These are phyloP conservation scores for Barnardius zonarius DNA, from an alignment of 2,113 vertebrate genomes.

Conservation along the genomic window DNA sequence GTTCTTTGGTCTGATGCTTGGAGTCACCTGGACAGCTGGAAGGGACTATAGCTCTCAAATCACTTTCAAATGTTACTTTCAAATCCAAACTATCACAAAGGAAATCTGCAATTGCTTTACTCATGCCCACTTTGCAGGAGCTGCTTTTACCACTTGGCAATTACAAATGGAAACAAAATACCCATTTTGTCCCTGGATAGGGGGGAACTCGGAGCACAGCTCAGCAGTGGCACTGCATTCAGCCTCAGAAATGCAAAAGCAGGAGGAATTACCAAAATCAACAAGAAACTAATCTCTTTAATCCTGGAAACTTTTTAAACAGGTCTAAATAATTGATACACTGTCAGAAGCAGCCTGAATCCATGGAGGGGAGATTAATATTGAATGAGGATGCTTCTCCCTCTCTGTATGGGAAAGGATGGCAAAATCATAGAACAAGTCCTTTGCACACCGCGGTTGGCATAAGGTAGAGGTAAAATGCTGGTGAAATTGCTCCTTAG, in stretches of 20 bases:
- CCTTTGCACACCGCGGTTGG: not conserved
- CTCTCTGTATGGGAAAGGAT: not conserved
- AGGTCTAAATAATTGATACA: conserved; percentile 64
- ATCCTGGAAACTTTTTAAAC: conserved; percentile 42
- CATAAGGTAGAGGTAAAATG: not conserved
- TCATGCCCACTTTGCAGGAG: not conserved
- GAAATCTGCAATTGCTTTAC: not conserved
- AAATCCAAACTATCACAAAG: not conserved
- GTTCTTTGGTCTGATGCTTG: not conserved
- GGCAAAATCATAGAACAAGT: not conserved
- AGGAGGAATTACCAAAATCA: conserved; percentile 2
- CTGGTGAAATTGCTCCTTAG: not conserved
- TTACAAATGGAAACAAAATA: not conserved
- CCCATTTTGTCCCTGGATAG: not conserved
- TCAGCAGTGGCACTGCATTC: not conserved
- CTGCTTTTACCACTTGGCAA: not conserved
- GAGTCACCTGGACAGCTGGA: not conserved
- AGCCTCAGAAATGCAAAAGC: not conserved
- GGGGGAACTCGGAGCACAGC: not conserved
- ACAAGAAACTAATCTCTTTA: conserved; percentile 37
- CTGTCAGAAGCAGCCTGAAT: conserved; percentile 27
- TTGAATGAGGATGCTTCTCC: conserved; percentile 24
- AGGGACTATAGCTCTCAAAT: not conserved
- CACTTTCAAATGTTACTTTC: not conserved
- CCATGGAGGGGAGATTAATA: conserved; percentile 34